Evolutionary conservation across 2,113 vertebrate species (phyloP).

Genomic region (Saccopteryx bilineata): DNA sequence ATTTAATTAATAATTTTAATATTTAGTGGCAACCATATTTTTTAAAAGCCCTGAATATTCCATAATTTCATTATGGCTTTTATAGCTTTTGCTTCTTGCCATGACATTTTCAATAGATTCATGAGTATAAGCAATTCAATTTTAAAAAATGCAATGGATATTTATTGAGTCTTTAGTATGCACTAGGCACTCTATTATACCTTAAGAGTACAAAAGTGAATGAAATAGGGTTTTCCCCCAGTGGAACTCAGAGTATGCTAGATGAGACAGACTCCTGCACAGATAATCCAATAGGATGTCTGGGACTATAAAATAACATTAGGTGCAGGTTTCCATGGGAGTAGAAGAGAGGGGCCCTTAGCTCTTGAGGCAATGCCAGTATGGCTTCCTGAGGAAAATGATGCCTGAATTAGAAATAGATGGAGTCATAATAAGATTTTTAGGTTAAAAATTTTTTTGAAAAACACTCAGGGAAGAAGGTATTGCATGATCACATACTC

Average conservation of each 20-base stretch:
- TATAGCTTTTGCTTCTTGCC: slow-evolving; percentile 10
- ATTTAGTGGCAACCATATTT: neutral
- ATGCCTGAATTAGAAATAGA: neutral
- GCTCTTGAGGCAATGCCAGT: neutral
- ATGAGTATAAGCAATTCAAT: neutral
- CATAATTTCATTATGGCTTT: neutral
- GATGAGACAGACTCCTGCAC: neutral
- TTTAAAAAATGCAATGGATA: slow-evolving; percentile 10
- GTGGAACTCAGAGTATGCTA: neutral
- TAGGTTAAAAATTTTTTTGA: neutral
- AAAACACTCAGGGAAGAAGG: neutral
- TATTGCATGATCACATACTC: neutral
- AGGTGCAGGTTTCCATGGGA: fast-evolving
- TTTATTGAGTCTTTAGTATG: slow-evolving; percentile 27
- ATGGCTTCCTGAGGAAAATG: neutral
- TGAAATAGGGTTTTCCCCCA: neutral
- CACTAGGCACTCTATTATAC: neutral
- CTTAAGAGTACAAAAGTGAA: neutral
- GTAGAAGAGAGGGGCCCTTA: neutral
- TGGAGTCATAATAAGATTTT: neutral
- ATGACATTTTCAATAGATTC: neutral
- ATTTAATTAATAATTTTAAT: slow-evolving; percentile 44
- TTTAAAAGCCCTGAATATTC: neutral
- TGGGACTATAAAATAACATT: no score
- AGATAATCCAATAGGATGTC: neutral